phyloP scores from a whole-genome alignment of 2,888 invertebrate species.

The Spilosoma lubricipeda region DNA sequence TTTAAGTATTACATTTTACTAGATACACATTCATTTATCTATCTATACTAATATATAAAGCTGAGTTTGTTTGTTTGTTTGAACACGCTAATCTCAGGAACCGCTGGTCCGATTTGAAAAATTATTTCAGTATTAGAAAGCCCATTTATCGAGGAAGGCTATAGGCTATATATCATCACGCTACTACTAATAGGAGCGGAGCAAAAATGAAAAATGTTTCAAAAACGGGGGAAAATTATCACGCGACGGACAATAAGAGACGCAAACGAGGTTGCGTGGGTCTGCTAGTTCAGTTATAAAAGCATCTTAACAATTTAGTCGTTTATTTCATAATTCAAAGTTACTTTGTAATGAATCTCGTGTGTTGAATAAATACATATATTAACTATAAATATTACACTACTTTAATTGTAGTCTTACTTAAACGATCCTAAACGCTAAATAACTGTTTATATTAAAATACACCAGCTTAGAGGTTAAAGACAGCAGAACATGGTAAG shows the following conservation, averaged over 20 bases:
- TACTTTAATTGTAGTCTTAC: neutral
- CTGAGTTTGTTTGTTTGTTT: too few relatives aligned
- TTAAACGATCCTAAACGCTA: neutral
- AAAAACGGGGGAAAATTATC: too few relatives aligned
- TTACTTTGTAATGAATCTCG: neutral
- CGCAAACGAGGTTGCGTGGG: too few relatives aligned
- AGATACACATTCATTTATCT: neutral
- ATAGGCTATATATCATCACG: too few relatives aligned
- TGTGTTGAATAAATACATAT: neutral
- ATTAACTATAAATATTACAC: neutral
- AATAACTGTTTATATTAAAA: neutral
- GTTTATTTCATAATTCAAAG: neutral
- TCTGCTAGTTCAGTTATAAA: neutral
- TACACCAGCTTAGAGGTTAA: neutral
- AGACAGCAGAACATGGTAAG: neutral
- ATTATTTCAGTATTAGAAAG: too few relatives aligned
- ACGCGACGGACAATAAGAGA: too few relatives aligned
- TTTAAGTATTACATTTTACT: neutral
- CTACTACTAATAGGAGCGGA: too few relatives aligned
- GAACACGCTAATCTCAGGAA: too few relatives aligned
- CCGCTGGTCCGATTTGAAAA: too few relatives aligned
- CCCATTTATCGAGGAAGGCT: too few relatives aligned
- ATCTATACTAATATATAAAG: too few relatives aligned
- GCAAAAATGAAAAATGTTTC: too few relatives aligned
- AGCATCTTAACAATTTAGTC: neutral